A percentile compares a stretch with the other conserved stretches of the same genome.
phyloP scores from a whole-genome alignment of 2,888 invertebrate species.

The Ophion obscuratus region DNA sequence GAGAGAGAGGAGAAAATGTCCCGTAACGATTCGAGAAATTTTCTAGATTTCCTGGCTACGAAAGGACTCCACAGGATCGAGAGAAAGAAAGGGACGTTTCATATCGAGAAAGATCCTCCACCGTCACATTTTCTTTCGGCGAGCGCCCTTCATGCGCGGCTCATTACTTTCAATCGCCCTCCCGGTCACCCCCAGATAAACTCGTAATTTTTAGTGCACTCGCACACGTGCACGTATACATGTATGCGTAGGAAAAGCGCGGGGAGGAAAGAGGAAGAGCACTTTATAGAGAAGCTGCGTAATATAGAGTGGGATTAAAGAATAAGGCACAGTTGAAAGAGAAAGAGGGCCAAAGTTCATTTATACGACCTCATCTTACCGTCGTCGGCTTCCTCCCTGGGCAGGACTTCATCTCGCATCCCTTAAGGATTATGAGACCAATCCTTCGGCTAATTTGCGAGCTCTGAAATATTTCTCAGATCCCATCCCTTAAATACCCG shows the following conservation, averaged over 20 bases:
- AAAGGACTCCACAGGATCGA: slow-evolving; percentile 36
- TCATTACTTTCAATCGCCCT: slow-evolving; percentile 83
- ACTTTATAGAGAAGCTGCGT: slow-evolving; percentile 64
- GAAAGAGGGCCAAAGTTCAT: slow-evolving; percentile 77
- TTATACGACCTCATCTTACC: slow-evolving; percentile 79
- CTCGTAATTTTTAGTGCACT: slow-evolving; percentile 78
- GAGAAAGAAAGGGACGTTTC: slow-evolving; percentile 36
- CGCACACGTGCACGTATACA: slow-evolving; percentile 5
- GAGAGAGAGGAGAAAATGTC: slow-evolving; percentile 5
- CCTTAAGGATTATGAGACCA: slow-evolving; percentile 82
- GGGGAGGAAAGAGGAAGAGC: background rate
- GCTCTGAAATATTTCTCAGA: slow-evolving; percentile 74
- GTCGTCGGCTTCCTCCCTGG: slow-evolving; percentile 69
- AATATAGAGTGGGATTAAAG: slow-evolving; percentile 81
- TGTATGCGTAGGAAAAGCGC: slow-evolving; percentile 30
- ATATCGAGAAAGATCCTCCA: slow-evolving; percentile 53
- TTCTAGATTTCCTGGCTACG: slow-evolving; percentile 20
- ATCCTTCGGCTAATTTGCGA: slow-evolving; percentile 83
- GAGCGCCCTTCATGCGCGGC: slow-evolving; percentile 72
- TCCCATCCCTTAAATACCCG: slow-evolving; percentile 32
- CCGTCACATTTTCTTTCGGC: slow-evolving; percentile 64
- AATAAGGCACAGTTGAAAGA: slow-evolving; percentile 74
- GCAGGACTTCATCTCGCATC: slow-evolving; percentile 73
- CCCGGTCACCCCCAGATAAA: slow-evolving; percentile 57
- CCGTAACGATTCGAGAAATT: slow-evolving; percentile 43